Evolutionary conservation across 2,888 invertebrate genomes (phyloP).

Genomic region (Eristalis intricaria): DNA sequence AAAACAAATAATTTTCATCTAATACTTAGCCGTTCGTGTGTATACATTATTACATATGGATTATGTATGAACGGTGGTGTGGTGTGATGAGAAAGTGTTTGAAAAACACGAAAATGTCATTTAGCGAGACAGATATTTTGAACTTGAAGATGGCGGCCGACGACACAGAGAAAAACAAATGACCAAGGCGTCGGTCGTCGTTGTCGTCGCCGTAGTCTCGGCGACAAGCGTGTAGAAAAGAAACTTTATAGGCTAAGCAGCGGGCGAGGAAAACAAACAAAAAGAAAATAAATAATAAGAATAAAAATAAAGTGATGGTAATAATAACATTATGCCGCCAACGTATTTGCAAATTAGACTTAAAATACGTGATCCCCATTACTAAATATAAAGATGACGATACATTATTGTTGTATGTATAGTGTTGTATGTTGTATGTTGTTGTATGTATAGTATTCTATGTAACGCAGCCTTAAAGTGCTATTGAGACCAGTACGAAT

Average conservation of each 20-base stretch:
- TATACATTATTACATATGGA: not conserved
- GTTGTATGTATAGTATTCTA: too few species aligned
- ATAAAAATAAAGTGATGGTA: conserved; percentile 69
- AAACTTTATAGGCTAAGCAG: conserved; percentile 27
- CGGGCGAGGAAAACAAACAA: conserved; percentile 14
- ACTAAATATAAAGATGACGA: conserved; percentile 70
- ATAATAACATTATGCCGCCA: conserved; percentile 71
- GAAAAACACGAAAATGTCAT: conserved; percentile 42
- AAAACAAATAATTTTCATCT: conserved; percentile 27
- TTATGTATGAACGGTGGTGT: not conserved
- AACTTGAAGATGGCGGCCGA: conserved; percentile 65
- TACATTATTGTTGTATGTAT: not conserved
- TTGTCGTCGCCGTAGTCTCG: not conserved
- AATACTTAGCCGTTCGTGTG: not conserved
- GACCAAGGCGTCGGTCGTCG: conserved; percentile 4
- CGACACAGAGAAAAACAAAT: conserved; percentile 42
- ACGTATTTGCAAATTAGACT: conserved; percentile 72
- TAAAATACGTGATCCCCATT: conserved; percentile 68
- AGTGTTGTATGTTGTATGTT: too few species aligned
- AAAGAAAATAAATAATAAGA: conserved; percentile 56
- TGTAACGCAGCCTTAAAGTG: too few species aligned
- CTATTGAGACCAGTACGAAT: too few species aligned
- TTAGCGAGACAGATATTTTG: conserved; percentile 42
- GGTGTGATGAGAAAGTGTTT: conserved; percentile 22
- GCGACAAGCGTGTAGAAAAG: conserved; percentile 24